Evolutionary conservation across 2,797 vertebrate genomes (phyloP), one percentile per base, ranked within the genome.

Genomic region (Leptodactylus fallax): DNA sequence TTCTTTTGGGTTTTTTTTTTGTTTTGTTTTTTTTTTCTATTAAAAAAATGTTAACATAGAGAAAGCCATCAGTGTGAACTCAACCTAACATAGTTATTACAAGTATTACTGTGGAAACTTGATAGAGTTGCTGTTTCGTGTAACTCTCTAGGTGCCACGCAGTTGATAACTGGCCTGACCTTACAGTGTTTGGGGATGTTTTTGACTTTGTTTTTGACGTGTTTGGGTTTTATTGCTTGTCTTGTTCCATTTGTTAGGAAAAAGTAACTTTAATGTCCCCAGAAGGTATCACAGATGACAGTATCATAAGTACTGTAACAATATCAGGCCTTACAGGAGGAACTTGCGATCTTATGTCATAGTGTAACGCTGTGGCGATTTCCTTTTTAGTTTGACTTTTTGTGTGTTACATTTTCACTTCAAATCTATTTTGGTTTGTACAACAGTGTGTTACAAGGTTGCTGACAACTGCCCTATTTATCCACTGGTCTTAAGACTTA

Each of bases 171-270:
- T 49, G 13, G 36, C 27, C 83, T 76, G 71, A 61, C 60, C 23
- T 47, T 58, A 71, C 69, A 60, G 69, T 76, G 23, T 76, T 58
- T 87, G 78, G 85, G 78, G 65, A 87, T 80, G 45, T 60, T 17
- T 87, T 65, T 87, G n/a, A 19, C 21, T 49, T 81, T 10, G 53
- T 60, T 83, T 67, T 72, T 74, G 11, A 45, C 23, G 82, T 84
- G 69, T 84, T 69, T 72, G 14, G 27, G 19, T 85, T 85, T 72
- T 61, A 23, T 61, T 85, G 55, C 7, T 80, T 60, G 21, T 76
- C 21, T 47, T 74, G 25, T 85, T 61, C 16, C 45, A 49, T 47
- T 13, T 45, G 8, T 82, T 67, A 82, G 61, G 61, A 9, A 58
- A n/a, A 19, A 69, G 14, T n/a, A 83, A 47, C 8, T 83, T 69